Conservation (phyloP, 1,140 invertebrate species). For the Adoxophyes honmai region DNA sequence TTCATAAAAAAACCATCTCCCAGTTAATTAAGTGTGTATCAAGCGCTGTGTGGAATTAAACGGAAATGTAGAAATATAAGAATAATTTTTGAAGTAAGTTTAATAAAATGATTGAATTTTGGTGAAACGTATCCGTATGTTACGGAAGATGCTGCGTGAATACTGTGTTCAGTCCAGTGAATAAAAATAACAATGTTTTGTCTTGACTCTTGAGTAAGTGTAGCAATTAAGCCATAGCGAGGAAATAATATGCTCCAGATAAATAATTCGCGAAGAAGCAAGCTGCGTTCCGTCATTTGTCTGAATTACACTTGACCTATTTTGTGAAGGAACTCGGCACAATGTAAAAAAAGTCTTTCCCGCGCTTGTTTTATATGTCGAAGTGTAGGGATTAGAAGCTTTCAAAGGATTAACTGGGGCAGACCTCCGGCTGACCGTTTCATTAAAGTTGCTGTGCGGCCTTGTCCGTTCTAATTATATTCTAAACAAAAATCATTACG, state of each 20-base stretch:
- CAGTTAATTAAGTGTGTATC: no score
- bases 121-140: no score
- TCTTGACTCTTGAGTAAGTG: background rate
- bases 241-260: constrained; percentile 11
- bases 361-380: constrained; percentile 19
- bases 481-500: constrained; percentile 39
- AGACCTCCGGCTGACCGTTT: constrained; percentile 36
- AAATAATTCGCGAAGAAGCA: constrained; percentile 12
- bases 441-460: constrained; percentile 41
- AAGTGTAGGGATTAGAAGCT: constrained; percentile 37
- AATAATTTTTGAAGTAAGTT: no score
- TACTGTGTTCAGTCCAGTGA: no score
- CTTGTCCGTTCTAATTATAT: constrained; percentile 31
- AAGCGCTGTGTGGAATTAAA: no score
- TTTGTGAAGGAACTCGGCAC: constrained; percentile 11
- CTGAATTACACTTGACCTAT: constrained; percentile 19
- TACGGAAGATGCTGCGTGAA: no score
- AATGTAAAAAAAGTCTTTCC: constrained; percentile 21
- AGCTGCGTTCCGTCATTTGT: constrained; percentile 23
- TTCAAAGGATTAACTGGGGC: constrained; percentile 46
- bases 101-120: no score
- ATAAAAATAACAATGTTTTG: no score
- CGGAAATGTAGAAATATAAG: no score
- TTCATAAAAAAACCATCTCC: no score
- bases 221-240: background rate